Evolutionary conservation across 1,140 invertebrate species (phyloP).

Genomic region (Antheraea mylitta): DNA sequence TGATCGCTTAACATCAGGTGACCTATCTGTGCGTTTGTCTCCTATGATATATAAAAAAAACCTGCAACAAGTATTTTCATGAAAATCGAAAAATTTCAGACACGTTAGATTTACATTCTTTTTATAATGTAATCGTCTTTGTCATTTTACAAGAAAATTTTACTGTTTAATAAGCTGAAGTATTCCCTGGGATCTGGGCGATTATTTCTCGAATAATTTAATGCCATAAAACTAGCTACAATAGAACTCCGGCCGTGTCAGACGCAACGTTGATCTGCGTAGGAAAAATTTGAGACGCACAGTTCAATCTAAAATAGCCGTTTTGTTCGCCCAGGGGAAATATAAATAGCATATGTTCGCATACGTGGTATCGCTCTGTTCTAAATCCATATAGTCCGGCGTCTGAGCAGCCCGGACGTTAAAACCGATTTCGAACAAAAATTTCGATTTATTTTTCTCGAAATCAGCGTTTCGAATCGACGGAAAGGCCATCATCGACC

Average conservation of each 20-base stretch:
- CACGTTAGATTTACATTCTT: too few relatives aligned
- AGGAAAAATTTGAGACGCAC: background rate
- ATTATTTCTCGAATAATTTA: background rate
- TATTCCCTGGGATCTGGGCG: background rate
- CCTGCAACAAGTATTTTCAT: too few relatives aligned
- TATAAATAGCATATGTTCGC: conserved; percentile 54
- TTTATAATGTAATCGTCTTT: too few relatives aligned
- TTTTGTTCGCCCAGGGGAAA: conserved; percentile 46
- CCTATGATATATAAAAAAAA: too few relatives aligned
- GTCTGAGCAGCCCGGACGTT: conserved; percentile 52
- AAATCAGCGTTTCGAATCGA: conserved; percentile 39
- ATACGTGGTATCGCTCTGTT: conserved; percentile 36
- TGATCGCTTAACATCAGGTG: too few relatives aligned
- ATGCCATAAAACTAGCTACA: conserved; percentile 20
- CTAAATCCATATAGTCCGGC: conserved; percentile 61
- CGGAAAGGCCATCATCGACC: conserved; percentile 50
- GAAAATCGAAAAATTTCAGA: too few relatives aligned
- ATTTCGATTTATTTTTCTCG: conserved; percentile 31
- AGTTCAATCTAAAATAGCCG: conserved; percentile 34
- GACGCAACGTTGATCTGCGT: background rate
- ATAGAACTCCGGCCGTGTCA: conserved; percentile 24
- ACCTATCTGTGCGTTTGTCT: too few relatives aligned
- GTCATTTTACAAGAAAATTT: too few relatives aligned
- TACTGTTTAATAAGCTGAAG: too few relatives aligned
- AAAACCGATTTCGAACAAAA: conserved; percentile 39